Percentiles rank a stretch among this genome's conserved stretches.
Evolutionary conservation across 2,113 vertebrate species (phyloP).

Genomic region (Picathartes gymnocephalus): DNA sequence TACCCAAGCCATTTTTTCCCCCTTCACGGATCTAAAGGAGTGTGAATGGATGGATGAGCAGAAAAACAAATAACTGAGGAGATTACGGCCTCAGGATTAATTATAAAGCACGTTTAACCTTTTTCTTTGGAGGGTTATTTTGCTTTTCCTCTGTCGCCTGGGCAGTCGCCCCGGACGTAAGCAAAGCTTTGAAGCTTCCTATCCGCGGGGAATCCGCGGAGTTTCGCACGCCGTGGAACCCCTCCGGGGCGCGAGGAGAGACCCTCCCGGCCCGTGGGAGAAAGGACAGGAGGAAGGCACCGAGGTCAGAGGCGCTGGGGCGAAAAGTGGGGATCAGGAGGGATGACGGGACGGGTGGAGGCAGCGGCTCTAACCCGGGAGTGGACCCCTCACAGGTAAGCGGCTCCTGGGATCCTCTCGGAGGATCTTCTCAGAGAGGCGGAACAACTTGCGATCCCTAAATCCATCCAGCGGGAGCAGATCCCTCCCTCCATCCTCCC

Average conservation of each 20-base stretch:
- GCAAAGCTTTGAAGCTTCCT: neutral
- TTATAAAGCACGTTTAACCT: neutral
- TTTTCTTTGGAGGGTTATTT: neutral
- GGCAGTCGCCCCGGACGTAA: neutral
- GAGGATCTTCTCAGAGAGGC: neutral
- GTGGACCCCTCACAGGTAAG: constrained; percentile 4
- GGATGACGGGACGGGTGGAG: neutral
- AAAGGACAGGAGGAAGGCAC: neutral
- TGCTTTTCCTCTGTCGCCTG: neutral
- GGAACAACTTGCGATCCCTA: neutral
- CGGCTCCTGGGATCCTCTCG: neutral
- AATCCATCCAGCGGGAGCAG: neutral
- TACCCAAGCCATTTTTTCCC: neutral
- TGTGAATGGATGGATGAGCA: constrained; percentile 39
- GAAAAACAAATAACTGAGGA: constrained; percentile 37
- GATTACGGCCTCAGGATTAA: constrained; percentile 34
- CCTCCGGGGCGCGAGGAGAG: neutral
- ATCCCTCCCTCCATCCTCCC: neutral
- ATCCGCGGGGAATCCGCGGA: neutral
- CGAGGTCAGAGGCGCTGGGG: neutral
- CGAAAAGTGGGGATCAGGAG: neutral
- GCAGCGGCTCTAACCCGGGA: neutral
- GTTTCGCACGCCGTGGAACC: neutral
- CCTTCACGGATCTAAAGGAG: constrained; percentile 22
- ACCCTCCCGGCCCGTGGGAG: neutral